Evolutionary conservation across 2,797 vertebrate species (phyloP).

Genomic region (Enteromius viviparus): DNA sequence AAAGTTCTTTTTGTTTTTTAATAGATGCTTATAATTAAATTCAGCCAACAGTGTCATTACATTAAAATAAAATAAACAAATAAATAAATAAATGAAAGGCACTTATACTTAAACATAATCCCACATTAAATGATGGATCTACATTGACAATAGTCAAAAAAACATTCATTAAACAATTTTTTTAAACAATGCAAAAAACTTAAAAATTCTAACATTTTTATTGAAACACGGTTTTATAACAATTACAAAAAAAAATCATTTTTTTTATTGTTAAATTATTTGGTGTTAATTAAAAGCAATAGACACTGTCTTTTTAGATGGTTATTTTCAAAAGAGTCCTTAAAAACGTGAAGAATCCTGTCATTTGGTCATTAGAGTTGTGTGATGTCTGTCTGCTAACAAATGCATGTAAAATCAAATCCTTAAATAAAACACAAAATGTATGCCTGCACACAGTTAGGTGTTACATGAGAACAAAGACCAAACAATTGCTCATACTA

Average conservation of each 20-base stretch:
- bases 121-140: neutral
- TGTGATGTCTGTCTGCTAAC: neutral
- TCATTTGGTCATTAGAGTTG: conserved; percentile 5
- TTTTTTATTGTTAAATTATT: neutral
- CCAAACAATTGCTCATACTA: neutral
- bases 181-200: neutral
- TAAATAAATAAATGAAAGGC: neutral
- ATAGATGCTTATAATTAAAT: neutral
- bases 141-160: neutral
- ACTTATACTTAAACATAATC: neutral
- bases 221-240: neutral
- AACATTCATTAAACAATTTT: neutral
- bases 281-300: neutral
- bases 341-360: neutral
- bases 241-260: neutral
- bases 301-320: neutral
- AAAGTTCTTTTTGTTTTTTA: neutral
- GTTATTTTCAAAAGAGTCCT: neutral
- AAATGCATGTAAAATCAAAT: neutral
- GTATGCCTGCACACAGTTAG: conserved; percentile 1
- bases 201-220: neutral
- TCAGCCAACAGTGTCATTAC: neutral
- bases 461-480: neutral
- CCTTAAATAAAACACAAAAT: neutral
- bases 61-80: neutral